These are phyloP conservation scores for Neodiprion lecontei DNA, from an alignment of 1,140 invertebrate genomes.

Conservation along the genomic window DNA sequence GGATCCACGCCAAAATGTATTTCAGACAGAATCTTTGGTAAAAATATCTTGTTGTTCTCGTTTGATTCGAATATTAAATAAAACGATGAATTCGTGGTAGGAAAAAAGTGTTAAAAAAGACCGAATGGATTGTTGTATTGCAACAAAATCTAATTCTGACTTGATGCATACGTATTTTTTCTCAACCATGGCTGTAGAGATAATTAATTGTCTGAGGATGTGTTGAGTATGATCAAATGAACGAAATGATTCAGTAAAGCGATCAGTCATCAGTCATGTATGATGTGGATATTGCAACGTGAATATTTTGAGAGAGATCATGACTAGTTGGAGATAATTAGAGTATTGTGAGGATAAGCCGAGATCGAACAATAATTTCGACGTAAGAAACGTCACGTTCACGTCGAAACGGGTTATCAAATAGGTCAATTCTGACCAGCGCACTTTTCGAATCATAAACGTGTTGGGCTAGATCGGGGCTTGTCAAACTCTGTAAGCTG, in stretches of 20 bases:
- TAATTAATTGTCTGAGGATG: neutral
- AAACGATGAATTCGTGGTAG: no score
- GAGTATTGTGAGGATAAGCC: neutral
- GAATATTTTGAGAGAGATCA: neutral
- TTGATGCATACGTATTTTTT: no score
- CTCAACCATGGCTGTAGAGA: neutral
- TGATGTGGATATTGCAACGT: neutral
- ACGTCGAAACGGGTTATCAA: neutral
- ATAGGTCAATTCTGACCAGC: neutral
- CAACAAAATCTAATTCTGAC: no score
- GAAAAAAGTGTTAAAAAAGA: no score
- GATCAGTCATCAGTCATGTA: neutral
- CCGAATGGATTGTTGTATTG: no score
- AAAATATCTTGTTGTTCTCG: no score
- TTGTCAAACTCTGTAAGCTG: neutral
- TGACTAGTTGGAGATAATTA: neutral
- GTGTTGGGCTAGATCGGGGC: slow-evolving; percentile 1
- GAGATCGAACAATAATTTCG: neutral
- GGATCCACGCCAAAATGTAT: slow-evolving; percentile 5
- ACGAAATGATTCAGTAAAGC: neutral
- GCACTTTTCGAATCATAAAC: neutral
- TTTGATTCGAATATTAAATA: no score
- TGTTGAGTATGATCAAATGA: neutral
- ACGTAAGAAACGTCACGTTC: neutral
- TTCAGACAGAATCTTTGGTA: neutral